These are phyloP conservation scores for Heliothis virescens DNA, from an alignment of 1,140 invertebrate species.

Conservation along the genomic window DNA sequence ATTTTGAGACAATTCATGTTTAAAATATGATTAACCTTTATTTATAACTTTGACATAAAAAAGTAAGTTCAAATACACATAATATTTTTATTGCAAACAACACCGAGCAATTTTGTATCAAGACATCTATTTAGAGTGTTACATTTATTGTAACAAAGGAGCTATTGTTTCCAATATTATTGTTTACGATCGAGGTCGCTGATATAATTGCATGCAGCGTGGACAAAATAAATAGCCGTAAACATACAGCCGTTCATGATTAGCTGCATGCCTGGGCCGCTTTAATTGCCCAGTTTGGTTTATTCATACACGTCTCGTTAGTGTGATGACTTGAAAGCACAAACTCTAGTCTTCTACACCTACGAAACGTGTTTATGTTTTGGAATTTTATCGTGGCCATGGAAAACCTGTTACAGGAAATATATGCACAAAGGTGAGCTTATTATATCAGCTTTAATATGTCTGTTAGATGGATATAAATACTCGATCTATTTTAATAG, in stretches of 20 bases:
- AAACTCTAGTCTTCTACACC: not conserved
- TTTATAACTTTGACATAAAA: not conserved
- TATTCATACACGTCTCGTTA: constrained; percentile 35
- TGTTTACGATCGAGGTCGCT: constrained; percentile 44
- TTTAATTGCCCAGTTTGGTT: constrained; percentile 31
- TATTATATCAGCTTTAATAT: no score
- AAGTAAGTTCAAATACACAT: no score
- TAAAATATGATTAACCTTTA: not conserved
- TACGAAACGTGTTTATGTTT: not conserved
- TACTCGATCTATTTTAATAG: no score
- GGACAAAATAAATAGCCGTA: constrained; percentile 46
- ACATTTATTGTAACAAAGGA: constrained; percentile 28
- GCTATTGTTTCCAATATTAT: constrained; percentile 48
- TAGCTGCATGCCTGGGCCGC: constrained; percentile 20
- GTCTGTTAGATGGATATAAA: not conserved
- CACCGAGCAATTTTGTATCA: constrained; percentile 2
- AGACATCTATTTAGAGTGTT: constrained; percentile 6
- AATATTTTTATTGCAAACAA: no score
- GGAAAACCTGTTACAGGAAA: constrained; percentile 12
- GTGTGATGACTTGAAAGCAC: constrained; percentile 24
- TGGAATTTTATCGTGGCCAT: not conserved
- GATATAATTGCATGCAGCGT: constrained; percentile 41
- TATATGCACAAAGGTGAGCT: not conserved
- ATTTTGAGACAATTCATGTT: not conserved
- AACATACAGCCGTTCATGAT: constrained; percentile 24